Conservation (phyloP, 2,113 vertebrate genomes). For the Orientallactaga bullata region DNA sequence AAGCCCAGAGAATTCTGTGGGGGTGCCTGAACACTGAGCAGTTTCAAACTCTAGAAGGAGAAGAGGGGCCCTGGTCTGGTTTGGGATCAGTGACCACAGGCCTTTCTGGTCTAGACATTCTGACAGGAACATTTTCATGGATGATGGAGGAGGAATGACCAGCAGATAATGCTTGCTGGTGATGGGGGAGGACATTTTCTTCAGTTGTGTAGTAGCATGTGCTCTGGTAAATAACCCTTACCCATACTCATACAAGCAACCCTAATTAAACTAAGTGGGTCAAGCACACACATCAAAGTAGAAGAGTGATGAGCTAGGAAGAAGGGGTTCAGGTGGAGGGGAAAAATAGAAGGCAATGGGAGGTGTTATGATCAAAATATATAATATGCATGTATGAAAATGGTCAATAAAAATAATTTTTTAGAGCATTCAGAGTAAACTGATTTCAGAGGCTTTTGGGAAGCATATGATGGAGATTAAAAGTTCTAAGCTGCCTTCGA, state of each 20-base stretch:
- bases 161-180: no score
- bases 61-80: background rate
- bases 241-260: no score
- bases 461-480: background rate
- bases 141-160: no score
- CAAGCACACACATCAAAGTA: no score
- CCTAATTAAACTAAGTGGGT: no score
- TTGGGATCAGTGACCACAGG: background rate
- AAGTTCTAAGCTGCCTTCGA: background rate
- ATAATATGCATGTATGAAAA: background rate
- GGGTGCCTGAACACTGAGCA: background rate
- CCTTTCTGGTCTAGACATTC: constrained; percentile 5
- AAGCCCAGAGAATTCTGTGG: background rate
- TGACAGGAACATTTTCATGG: background rate
- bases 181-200: no score
- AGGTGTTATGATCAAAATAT: no score
- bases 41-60: background rate
- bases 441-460: background rate
- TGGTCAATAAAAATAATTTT: no score
- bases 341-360: no score
- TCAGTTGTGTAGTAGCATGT: no score
- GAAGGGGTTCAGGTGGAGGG: background rate
- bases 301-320: no score
- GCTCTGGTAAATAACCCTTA: no score
- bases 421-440: background rate